Base-by-base conservation (phyloP, 2,888 invertebrate species). In the Sphinx pinastri region DNA sequence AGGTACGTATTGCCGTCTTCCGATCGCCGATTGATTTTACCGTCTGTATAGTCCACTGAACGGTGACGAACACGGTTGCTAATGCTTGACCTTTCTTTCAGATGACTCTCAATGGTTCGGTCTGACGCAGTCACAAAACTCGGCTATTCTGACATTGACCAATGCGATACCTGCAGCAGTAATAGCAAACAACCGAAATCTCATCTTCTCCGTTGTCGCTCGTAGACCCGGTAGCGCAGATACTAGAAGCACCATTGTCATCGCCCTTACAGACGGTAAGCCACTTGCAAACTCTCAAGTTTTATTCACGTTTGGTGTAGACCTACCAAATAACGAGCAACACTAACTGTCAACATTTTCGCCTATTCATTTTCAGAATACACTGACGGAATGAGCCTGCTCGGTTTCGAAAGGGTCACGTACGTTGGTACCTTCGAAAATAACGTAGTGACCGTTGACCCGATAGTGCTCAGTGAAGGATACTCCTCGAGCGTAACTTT, bases 131-230 rank as follows among this genome's bases (percentile, higher is more conserved):
- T 19, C 55, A 55, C 55, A 55, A 55, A 55, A 55, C 55, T 19
- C 55, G 55, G 55, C 19, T 11, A 55, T 19, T 19, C 55, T 55
- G 55, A 55, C 55, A 19, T 55, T 55, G 19, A 55, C 55, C 55
- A 55, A 19, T 19, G 55, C 55, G 10, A 55, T 55, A 19, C 55
- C 55, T 19, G 55, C 55, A 4, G 55, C 19, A 11, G 55, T 55
- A 12, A 55, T 55, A 19, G 19, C 55, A 55, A 55, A 55, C 19
- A 55, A 79, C 59, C 75, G 76, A 14, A 77, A 79, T 47, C 71
- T 84, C 8, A 69, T 80, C 7, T 79, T 82, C 45, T 66, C 72
- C 8, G 69, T 83, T 38, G 72, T 69, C 13, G 84, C 84, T 1
- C 68, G 73, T 11, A 78, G 76, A 51, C 70, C 73, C 13, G 78